These are phyloP conservation scores for Stigmatopora nigra DNA, from an alignment of 2,113 vertebrate genomes.

Conservation along the genomic window DNA sequence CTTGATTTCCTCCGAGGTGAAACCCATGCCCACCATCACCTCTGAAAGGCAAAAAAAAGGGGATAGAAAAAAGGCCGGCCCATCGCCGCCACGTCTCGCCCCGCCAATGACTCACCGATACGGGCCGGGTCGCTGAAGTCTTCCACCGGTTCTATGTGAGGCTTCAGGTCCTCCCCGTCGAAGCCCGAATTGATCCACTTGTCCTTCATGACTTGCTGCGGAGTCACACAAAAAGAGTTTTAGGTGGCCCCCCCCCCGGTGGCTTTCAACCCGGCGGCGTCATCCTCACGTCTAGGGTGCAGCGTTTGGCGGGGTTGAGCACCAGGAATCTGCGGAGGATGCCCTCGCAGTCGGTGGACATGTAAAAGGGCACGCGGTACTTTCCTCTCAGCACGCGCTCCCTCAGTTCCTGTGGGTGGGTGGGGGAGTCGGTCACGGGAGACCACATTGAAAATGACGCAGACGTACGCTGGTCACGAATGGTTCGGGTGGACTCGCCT, in stretches of 20 bases:
- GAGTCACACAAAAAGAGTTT: neutral
- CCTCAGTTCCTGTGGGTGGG: conserved; percentile 83
- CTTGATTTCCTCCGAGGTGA: conserved; percentile 86
- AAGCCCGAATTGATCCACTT: conserved; percentile 91
- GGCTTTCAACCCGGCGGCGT: too few species aligned
- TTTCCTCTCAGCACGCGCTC: conserved; percentile 91
- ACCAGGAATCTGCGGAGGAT: conserved; percentile 87
- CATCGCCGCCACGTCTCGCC: too few species aligned
- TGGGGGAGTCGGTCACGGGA: too few species aligned
- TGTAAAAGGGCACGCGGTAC: conserved; percentile 94
- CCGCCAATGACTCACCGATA: conserved; percentile 48
- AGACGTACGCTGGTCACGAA: too few species aligned
- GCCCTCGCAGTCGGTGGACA: conserved; percentile 94
- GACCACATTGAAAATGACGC: too few species aligned
- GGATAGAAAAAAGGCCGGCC: neutral
- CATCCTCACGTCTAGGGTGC: conserved; percentile 81
- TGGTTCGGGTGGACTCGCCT: conserved; percentile 72
- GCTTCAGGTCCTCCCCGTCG: conserved; percentile 83
- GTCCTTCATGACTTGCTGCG: conserved; percentile 95
- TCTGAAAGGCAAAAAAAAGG: conserved; percentile 64
- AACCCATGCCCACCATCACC: conserved; percentile 95
- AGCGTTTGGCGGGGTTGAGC: conserved; percentile 89
- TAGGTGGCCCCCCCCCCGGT: too few species aligned
- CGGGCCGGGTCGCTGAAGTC: conserved; percentile 63
- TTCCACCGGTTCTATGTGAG: conserved; percentile 76